Evolutionary conservation across 2,888 invertebrate genomes (phyloP).

Genomic region (Bellardia bayeri): DNA sequence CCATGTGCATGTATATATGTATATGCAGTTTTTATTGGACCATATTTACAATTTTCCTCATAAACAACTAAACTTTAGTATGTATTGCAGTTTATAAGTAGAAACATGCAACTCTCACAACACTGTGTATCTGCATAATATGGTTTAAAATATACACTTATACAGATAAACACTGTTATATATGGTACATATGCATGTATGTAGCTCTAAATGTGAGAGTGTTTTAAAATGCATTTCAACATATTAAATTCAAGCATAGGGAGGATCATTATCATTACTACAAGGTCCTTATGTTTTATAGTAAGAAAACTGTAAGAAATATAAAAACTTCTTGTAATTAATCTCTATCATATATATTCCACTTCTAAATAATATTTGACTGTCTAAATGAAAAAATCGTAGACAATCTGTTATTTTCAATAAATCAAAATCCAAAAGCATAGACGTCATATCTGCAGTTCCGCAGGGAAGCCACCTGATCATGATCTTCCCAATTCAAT

Average conservation of each 20-base stretch:
- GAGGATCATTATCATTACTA: neutral
- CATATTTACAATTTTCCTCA: conserved; percentile 28
- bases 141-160: conserved; percentile 1
- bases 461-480: no score
- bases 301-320: neutral
- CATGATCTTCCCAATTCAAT: no score
- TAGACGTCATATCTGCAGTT: no score
- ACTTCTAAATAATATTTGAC: no score
- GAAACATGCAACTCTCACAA: neutral
- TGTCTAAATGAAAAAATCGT: no score
- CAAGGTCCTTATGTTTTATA: neutral
- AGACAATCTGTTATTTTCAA: no score
- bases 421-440: no score
- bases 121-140: neutral
- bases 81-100: neutral
- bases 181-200: neutral
- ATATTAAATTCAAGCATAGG: neutral
- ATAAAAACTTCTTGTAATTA: neutral
- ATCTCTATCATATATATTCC: no score
- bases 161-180: neutral
- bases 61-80: conserved; percentile 9
- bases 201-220: neutral
- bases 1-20: neutral
- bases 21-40: neutral
- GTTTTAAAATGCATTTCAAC: neutral